A percentile compares a stretch with the other conserved stretches of the same genome.
Conservation (phyloP, 2,797 vertebrate species). For the Takifugu ocellatus region DNA sequence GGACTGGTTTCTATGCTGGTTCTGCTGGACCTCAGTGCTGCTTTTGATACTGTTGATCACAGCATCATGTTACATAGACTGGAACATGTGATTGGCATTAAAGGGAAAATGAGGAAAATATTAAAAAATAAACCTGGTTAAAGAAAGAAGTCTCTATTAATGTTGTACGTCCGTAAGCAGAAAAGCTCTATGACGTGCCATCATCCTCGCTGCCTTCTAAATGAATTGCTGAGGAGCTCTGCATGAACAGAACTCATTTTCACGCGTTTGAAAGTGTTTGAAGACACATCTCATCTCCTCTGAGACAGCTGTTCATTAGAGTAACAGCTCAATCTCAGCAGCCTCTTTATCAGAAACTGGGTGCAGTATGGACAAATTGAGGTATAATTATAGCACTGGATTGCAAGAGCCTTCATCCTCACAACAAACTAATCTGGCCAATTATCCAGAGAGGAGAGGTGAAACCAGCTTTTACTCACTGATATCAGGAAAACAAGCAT, state of each 20-base stretch:
- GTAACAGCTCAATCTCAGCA: slow-evolving; percentile 43
- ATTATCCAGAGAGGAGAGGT: slow-evolving; percentile 39
- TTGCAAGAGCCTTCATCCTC: slow-evolving; percentile 43
- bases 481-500: slow-evolving; percentile 41
- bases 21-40: no score
- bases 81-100: no score
- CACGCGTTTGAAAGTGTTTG: slow-evolving; percentile 38
- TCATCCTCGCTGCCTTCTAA: background rate
- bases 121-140: no score
- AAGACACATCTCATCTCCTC: slow-evolving; percentile 44
- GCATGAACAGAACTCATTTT: slow-evolving; percentile 21
- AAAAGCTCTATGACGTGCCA: background rate
- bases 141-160: no score
- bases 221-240: slow-evolving; percentile 3
- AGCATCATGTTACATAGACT: no score
- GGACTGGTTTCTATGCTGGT: no score
- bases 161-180: slow-evolving; percentile 5
- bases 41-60: no score
- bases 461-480: slow-evolving; percentile 22
- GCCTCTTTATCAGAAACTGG: slow-evolving; percentile 48
- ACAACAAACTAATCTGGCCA: slow-evolving; percentile 33
- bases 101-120: no score
- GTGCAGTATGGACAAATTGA: slow-evolving; percentile 44
- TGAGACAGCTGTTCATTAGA: slow-evolving; percentile 49
- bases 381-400: slow-evolving; percentile 53